A percentile compares a stretch with the other conserved stretches of the same genome.
Conservation (phyloP, 2,797 vertebrate species). For the Pachyuromys duprasi region DNA sequence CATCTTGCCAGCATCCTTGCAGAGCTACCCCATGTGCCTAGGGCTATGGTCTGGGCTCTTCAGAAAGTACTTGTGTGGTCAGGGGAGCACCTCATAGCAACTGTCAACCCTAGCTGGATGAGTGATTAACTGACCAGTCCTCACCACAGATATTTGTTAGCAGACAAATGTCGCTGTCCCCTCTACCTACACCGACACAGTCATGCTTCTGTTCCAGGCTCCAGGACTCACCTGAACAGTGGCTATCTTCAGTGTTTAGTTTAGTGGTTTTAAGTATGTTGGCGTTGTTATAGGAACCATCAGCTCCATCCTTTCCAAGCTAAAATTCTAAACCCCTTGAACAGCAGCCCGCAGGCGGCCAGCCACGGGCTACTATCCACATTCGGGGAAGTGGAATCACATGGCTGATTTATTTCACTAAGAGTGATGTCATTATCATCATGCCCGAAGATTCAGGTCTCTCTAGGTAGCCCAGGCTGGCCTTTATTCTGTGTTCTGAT, state of each 20-base stretch:
- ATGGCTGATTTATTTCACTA: not conserved
- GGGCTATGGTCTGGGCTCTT: not conserved
- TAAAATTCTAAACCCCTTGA: not conserved
- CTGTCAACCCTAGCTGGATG: not conserved
- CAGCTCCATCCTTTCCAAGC: not conserved
- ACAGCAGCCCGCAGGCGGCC: rapidly evolving
- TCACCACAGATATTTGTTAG: not conserved
- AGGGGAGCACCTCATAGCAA: no score
- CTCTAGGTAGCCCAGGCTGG: not conserved
- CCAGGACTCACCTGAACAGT: rapidly evolving
- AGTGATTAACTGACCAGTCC: no score
- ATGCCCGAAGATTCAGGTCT: not conserved
- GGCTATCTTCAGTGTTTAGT: not conserved
- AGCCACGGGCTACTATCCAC: not conserved
- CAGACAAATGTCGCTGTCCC: not conserved
- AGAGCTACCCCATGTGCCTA: no score
- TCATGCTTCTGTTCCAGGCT: not conserved
- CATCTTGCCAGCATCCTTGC: rapidly evolving
- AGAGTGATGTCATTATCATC: not conserved
- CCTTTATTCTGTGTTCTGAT: not conserved
- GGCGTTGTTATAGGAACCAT: not conserved
- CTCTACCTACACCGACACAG: not conserved
- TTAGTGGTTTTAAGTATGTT: not conserved
- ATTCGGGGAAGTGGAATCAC: not conserved
- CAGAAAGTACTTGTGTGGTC: no score